A percentile compares a stretch with the other conserved stretches of the same genome.
Conservation (phyloP, 2,888 invertebrate species). For the Lasioglossum lativentre region DNA sequence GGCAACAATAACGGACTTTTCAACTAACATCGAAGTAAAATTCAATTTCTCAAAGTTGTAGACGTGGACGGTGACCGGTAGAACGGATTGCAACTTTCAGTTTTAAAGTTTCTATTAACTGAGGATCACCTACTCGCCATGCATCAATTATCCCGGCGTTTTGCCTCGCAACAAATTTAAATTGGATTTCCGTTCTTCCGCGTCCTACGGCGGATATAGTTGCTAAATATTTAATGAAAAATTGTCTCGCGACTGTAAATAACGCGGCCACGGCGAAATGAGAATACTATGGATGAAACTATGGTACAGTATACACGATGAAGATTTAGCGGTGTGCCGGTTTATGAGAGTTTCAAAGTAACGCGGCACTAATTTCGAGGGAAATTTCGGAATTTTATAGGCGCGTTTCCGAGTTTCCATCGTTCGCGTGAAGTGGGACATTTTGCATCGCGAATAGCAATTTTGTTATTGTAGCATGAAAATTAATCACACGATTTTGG, state of each 20-base stretch:
- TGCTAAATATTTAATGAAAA: conserved; percentile 10
- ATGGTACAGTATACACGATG: not conserved
- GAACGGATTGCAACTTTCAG: not conserved
- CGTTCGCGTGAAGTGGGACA: not conserved
- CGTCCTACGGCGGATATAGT: not conserved
- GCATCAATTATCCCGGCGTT: not conserved
- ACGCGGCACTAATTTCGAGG: not conserved
- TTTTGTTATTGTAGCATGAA: too few species aligned
- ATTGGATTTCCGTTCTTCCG: not conserved
- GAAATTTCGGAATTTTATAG: conserved; percentile 6
- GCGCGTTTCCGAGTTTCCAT: not conserved
- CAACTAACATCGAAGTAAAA: conserved; percentile 1
- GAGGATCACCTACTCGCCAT: not conserved
- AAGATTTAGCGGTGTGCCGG: not conserved
- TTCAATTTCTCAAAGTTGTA: conserved; percentile 2
- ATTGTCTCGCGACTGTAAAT: not conserved
- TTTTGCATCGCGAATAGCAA: too few species aligned
- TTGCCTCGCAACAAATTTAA: not conserved
- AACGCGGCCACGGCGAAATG: not conserved
- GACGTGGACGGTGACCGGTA: not conserved
- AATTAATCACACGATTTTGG: not conserved
- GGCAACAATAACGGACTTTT: not conserved
- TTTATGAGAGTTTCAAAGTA: conserved; percentile 3
- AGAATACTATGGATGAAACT: not conserved
- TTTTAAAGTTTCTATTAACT: not conserved